Percentiles rank a stretch among this genome's conserved stretches.
Conservation (phyloP, 2,888 invertebrate genomes). For the Ophion obscuratus region DNA sequence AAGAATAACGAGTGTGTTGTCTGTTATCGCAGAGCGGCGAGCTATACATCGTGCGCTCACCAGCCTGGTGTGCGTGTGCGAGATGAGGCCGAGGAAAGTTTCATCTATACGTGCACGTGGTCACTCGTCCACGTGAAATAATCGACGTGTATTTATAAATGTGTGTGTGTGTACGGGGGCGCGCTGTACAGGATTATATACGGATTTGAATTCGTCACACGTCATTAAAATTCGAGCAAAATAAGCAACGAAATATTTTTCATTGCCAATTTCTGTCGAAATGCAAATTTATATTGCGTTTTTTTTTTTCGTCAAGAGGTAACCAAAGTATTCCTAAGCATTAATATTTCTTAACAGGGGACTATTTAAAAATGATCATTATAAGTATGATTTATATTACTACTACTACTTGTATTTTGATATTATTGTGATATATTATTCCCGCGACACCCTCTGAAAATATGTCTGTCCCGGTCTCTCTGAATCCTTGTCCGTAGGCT, state of each 20-base stretch:
- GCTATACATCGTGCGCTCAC: background rate
- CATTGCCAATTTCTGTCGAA: background rate
- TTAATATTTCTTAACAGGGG: no score
- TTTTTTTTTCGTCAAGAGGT: no score
- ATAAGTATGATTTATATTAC: no score
- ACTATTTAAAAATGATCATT: no score
- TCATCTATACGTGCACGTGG: slow-evolving; percentile 42
- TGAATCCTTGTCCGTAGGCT: background rate
- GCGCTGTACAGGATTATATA: background rate
- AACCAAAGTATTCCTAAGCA: no score
- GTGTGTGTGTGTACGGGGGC: background rate
- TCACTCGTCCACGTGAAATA: slow-evolving; percentile 28
- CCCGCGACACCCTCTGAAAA: slow-evolving; percentile 60
- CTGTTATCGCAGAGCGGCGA: background rate
- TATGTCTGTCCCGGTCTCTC: background rate
- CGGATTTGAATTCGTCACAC: background rate
- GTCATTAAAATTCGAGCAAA: background rate
- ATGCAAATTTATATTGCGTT: background rate
- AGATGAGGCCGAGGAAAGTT: background rate
- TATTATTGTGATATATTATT: no score
- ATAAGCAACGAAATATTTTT: no score
- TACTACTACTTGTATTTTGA: no score
- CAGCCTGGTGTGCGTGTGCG: background rate
- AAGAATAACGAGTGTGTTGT: slow-evolving; percentile 38
- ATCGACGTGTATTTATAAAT: background rate